Evolutionary conservation across 2,797 vertebrate genomes (phyloP).

Genomic region (Rhinatrema bivittatum): DNA sequence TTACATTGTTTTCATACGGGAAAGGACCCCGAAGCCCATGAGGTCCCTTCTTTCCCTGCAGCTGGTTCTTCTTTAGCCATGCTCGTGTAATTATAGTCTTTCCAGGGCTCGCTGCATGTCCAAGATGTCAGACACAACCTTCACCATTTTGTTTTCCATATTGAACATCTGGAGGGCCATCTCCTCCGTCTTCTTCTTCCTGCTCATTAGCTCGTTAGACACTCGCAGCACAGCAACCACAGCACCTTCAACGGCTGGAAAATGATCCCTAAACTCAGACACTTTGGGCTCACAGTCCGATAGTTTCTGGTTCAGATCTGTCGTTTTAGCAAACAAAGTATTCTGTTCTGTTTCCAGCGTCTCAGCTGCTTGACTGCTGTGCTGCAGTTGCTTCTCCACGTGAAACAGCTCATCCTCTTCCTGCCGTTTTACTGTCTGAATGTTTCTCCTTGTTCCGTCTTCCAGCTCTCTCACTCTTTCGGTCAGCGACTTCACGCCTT

Average conservation of each 20-base stretch:
- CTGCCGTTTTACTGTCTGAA: conserved; percentile 70
- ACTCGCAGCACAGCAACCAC: conserved; percentile 75
- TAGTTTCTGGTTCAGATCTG: conserved; percentile 58
- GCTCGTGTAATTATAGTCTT: conserved; percentile 55
- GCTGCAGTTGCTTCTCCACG: conserved; percentile 62
- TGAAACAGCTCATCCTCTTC: conserved; percentile 73
- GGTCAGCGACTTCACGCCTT: conserved; percentile 55
- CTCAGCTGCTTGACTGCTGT: conserved; percentile 57
- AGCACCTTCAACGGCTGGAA: conserved; percentile 76
- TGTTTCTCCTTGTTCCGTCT: conserved; percentile 78
- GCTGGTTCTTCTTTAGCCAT: no score
- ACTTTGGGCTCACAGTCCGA: conserved; percentile 61
- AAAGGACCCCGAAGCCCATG: no score
- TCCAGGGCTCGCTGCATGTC: conserved; percentile 65
- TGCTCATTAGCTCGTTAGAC: conserved; percentile 60
- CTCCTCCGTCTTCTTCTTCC: conserved; percentile 71
- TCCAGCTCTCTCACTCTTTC: conserved; percentile 77
- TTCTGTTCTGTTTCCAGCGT: conserved; percentile 59
- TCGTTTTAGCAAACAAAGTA: conserved; percentile 45
- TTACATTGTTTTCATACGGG: no score
- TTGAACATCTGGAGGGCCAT: conserved; percentile 68
- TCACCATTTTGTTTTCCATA: conserved; percentile 76
- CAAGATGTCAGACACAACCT: conserved; percentile 62
- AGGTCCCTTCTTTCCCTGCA: no score
- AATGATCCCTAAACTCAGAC: conserved; percentile 64